These are phyloP conservation scores for Clamator glandarius DNA, from an alignment of 2,797 vertebrate species.

Conservation along the genomic window DNA sequence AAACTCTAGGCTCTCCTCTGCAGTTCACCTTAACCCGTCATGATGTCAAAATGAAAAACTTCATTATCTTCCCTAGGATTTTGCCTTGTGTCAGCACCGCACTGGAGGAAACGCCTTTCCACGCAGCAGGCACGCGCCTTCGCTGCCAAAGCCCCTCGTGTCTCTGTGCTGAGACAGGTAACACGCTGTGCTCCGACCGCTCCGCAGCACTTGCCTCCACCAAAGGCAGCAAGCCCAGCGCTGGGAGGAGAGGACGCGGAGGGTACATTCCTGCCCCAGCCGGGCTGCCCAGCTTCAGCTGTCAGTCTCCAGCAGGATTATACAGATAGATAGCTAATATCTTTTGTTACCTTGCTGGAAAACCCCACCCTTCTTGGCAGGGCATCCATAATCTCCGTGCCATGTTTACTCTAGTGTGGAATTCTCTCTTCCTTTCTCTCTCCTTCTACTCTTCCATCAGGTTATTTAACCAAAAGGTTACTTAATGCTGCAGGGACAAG, in stretches of 20 bases:
- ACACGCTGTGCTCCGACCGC: not conserved
- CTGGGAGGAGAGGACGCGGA: rapidly evolving
- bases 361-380: slow-evolving; percentile 56
- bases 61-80: not conserved
- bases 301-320: not conserved
- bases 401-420: slow-evolving; percentile 59
- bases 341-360: slow-evolving; percentile 50
- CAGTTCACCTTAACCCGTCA: not conserved
- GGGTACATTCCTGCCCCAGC: not conserved
- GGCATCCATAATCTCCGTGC: not conserved
- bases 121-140: rapidly evolving
- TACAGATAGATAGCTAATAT: not conserved
- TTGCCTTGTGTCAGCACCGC: not conserved
- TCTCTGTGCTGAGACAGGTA: not conserved
- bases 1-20: not conserved
- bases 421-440: slow-evolving; percentile 44
- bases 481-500: slow-evolving; percentile 23
- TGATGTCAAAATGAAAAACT: not conserved
- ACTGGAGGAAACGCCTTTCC: not conserved
- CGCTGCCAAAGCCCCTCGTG: not conserved
- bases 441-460: not conserved
- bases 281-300: not conserved
- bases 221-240: not conserved
- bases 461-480: slow-evolving; percentile 37
- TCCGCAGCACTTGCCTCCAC: not conserved